These are phyloP conservation scores for Schizaphis graminum DNA, from an alignment of 2,888 invertebrate genomes.

Conservation along the genomic window DNA sequence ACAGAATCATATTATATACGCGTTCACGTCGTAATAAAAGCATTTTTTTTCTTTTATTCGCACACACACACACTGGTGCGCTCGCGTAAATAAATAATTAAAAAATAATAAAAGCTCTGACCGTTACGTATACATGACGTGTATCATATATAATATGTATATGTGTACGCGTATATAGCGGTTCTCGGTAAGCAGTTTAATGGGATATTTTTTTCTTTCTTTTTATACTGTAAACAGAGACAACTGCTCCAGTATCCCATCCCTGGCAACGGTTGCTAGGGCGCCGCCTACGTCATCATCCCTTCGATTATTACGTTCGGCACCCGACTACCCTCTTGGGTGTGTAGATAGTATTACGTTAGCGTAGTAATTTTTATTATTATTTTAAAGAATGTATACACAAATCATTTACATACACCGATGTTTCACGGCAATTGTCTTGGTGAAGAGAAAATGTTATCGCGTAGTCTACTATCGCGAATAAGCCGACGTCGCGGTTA, in stretches of 20 bases:
- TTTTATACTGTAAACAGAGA: slow-evolving; percentile 24
- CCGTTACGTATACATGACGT: neutral
- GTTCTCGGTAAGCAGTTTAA: neutral
- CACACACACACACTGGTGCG: neutral
- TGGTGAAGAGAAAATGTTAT: neutral
- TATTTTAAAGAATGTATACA: slow-evolving; percentile 15
- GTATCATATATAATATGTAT: neutral
- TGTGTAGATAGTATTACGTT: slow-evolving; percentile 31
- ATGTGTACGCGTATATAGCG: too few relatives aligned
- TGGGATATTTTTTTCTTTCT: slow-evolving; percentile 14
- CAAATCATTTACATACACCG: neutral
- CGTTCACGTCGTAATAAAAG: neutral
- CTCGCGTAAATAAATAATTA: neutral
- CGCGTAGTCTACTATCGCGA: neutral
- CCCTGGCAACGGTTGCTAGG: slow-evolving; percentile 60
- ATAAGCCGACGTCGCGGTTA: slow-evolving; percentile 6
- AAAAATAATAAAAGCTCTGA: slow-evolving; percentile 26
- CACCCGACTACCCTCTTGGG: slow-evolving; percentile 40
- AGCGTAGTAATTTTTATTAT: neutral
- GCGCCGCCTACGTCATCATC: slow-evolving; percentile 55
- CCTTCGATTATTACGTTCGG: slow-evolving; percentile 57
- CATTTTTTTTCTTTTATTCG: neutral
- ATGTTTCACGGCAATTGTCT: neutral
- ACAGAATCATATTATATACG: neutral
- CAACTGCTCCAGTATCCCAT: slow-evolving; percentile 35